phyloP scores from a whole-genome alignment of 2,888 invertebrate genomes.

The Leptopilina syphax region DNA sequence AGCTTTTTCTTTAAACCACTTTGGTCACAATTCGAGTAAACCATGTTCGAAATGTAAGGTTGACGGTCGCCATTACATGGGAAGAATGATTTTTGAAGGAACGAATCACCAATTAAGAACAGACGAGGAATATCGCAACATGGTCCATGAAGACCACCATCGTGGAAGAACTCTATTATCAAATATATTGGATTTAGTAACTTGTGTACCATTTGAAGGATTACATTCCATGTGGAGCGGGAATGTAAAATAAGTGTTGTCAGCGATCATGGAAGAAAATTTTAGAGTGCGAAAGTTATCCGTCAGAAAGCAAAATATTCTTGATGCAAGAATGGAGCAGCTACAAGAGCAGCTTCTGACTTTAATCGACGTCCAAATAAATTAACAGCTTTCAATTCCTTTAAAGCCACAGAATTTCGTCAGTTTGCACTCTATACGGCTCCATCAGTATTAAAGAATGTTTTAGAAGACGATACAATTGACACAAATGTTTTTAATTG shows the following conservation, averaged over 20 bases:
- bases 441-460: constrained; percentile 17
- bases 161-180: not conserved
- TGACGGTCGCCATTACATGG: too few species aligned
- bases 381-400: constrained; percentile 27
- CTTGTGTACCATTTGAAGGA: constrained; percentile 4
- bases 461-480: constrained; percentile 31
- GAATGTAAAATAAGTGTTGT: not conserved
- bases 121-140: not conserved
- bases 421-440: constrained; percentile 43
- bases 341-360: constrained; percentile 38
- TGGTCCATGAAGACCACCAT: constrained; percentile 10
- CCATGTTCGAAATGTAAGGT: too few species aligned
- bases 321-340: constrained; percentile 31
- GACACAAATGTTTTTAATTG: too few species aligned
- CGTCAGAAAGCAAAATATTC: not conserved
- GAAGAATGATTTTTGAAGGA: too few species aligned
- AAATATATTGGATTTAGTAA: constrained; percentile 8
- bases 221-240: constrained; percentile 8
- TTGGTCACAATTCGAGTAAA: too few species aligned
- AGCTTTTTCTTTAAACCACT: too few species aligned
- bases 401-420: constrained; percentile 48
- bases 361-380: constrained; percentile 45
- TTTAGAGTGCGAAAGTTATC: not conserved
- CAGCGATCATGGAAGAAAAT: not conserved
- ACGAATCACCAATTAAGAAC: too few species aligned